These are phyloP conservation scores for Corydoras maculifer DNA, from an alignment of 2,113 vertebrate species.

Conservation along the genomic window DNA sequence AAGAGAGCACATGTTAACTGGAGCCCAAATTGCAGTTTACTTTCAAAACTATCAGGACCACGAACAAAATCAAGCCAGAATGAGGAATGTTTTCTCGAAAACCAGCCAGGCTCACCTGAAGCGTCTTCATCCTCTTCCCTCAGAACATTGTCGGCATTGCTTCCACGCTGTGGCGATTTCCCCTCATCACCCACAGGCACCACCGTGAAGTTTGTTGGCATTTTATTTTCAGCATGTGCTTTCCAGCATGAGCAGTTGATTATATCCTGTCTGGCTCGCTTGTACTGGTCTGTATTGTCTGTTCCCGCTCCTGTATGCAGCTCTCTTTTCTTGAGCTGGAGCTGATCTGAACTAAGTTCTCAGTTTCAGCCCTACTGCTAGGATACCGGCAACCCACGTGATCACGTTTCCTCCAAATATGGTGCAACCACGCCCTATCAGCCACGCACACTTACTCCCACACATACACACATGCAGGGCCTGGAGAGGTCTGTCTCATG, in stretches of 20 bases:
- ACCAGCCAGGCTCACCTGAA: constrained; percentile 39
- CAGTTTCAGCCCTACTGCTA: constrained; percentile 53
- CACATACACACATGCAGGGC: constrained; percentile 4
- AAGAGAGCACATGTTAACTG: too few relatives aligned
- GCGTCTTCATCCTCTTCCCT: constrained; percentile 49
- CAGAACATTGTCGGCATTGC: constrained; percentile 26
- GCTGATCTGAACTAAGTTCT: constrained; percentile 45
- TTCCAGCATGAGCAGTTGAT: constrained; percentile 11
- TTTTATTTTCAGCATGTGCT: constrained; percentile 61
- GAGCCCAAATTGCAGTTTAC: too few relatives aligned
- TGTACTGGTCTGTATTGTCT: neutral
- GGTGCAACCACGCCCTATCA: constrained; percentile 58
- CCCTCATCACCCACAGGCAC: constrained; percentile 62
- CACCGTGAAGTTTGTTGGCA: constrained; percentile 73
- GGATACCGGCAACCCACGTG: constrained; percentile 58
- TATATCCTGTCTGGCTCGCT: too few relatives aligned
- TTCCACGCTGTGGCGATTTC: constrained; percentile 35
- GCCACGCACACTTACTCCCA: constrained; percentile 44
- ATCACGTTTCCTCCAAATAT: constrained; percentile 62
- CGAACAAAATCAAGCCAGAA: neutral
- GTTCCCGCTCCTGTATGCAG: constrained; percentile 21
- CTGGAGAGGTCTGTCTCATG: constrained; percentile 13
- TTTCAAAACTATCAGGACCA: neutral
- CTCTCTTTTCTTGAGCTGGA: constrained; percentile 19
- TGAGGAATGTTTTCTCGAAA: too few relatives aligned